phyloP scores from a whole-genome alignment of 2,113 vertebrate species.

The Esox niger region DNA sequence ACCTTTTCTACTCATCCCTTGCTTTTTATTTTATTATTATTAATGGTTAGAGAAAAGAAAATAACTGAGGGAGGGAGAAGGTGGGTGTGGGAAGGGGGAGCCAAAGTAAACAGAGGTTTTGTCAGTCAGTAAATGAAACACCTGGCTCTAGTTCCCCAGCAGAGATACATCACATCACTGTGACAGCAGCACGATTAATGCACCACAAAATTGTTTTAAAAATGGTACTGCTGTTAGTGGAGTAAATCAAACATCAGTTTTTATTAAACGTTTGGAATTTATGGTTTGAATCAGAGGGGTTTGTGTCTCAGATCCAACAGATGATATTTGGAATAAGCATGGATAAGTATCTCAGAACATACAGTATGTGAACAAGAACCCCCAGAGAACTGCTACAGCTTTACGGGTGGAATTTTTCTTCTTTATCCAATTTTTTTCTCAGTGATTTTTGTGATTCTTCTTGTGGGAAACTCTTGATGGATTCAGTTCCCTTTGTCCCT shows the following conservation, averaged over 20 bases:
- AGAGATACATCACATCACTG: constrained; percentile 58
- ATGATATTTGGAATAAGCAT: constrained; percentile 46
- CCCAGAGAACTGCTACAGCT: constrained; percentile 27
- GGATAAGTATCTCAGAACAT: constrained; percentile 24
- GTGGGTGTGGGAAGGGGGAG: background rate
- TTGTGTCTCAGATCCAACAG: constrained; percentile 25
- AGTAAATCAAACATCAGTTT: constrained; percentile 62
- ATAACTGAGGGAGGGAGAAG: background rate
- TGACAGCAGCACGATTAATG: constrained; percentile 65
- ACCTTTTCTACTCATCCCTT: no score
- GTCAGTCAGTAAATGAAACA: constrained; percentile 72
- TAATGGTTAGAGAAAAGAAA: background rate
- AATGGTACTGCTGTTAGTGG: constrained; percentile 50
- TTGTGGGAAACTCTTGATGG: constrained; percentile 34
- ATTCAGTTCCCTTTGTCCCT: constrained; percentile 25
- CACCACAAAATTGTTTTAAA: constrained; percentile 67
- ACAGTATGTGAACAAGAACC: constrained; percentile 50
- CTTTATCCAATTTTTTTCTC: constrained; percentile 9
- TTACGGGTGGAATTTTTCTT: constrained; percentile 14
- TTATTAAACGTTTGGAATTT: constrained; percentile 66
- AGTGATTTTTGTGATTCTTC: constrained; percentile 36
- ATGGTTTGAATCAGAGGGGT: constrained; percentile 51
- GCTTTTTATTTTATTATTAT: no score
- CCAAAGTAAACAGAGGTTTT: constrained; percentile 68
- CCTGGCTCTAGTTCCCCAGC: constrained; percentile 65